These are phyloP conservation scores for Diglossa cyanea DNA, from an alignment of 2,797 vertebrate species.

Conservation along the genomic window DNA sequence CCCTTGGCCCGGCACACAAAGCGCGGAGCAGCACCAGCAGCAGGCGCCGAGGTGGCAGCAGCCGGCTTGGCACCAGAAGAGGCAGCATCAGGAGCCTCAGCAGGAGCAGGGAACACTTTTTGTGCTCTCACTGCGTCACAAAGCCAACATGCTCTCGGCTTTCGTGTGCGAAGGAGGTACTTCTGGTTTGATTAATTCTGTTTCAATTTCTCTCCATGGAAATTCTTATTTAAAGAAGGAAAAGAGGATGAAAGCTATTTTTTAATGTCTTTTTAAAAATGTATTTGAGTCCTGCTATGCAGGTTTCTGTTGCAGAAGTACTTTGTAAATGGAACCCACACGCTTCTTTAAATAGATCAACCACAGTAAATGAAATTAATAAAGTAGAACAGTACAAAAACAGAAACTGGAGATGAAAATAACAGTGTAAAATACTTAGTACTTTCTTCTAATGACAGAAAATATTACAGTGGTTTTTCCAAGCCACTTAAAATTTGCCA, in stretches of 20 bases:
- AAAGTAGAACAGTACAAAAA: background rate
- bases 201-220: conserved; percentile 28
- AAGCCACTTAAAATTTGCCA: background rate
- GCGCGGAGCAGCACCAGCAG: background rate
- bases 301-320: background rate
- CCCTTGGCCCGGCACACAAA: background rate
- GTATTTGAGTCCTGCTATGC: background rate
- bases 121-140: background rate
- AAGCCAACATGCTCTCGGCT: background rate
- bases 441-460: background rate
- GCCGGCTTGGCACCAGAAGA: background rate
- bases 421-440: background rate
- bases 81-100: conserved; percentile 42
- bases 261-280: background rate
- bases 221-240: conserved; percentile 2
- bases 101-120: background rate
- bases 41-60: background rate
- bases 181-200: conserved; percentile 47
- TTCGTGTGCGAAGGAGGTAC: background rate
- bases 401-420: background rate
- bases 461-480: background rate
- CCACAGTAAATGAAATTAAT: background rate
- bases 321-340: background rate
- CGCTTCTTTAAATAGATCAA: background rate
- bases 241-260: background rate